Evolutionary conservation across 1,140 invertebrate species (phyloP), one percentile per base, ranked within the genome.

Genomic region (Calliphora vicina): DNA sequence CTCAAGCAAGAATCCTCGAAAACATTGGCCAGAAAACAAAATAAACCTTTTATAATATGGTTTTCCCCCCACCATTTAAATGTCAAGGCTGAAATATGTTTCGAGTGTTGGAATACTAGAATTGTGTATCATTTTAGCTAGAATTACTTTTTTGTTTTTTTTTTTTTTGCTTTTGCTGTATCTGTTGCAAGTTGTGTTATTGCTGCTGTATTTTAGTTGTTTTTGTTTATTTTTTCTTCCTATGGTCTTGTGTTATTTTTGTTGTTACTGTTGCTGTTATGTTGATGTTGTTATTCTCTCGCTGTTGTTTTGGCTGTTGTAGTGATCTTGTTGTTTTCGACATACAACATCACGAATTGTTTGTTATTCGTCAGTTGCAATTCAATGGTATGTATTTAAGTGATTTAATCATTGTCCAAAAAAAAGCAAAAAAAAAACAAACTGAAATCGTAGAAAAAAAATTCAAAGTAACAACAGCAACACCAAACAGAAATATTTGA

Each of bases 291-390:
- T 67, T 67, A 25, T 67, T 67, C 13, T 0, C 50, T 57, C 50
- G 13, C 23, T 67, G 20, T 67, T 67, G n/a, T 67, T 23, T 2
- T 57, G 1, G 1, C 4, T 57, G 15, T 23, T 25, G 61, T 67
- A 67, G 61, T 67, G 61, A 67, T 67, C 20, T 83, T 81, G 42
- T 42, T 42, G 29, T 35, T 76, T 78, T 23, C 26, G 25, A 27
- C 26, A 76, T 87, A 87, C 88, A 89, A 87, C 87, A 86, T 89
- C 88, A 89, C 88, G 88, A 89, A 89, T 85, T 89, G 88, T 89
- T 87, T 86, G 87, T 88, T 84, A 81, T 67, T 83, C 86, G 86
- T 88, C 82, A 83, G 43, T 82, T 82, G 43, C 71, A 43, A 42
- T 82, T 67, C 81, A 23, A 82, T 82, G 67, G 35, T 74, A 72